Evolutionary conservation across 2,888 invertebrate species (phyloP).

Genomic region (Apamea monoglypha): DNA sequence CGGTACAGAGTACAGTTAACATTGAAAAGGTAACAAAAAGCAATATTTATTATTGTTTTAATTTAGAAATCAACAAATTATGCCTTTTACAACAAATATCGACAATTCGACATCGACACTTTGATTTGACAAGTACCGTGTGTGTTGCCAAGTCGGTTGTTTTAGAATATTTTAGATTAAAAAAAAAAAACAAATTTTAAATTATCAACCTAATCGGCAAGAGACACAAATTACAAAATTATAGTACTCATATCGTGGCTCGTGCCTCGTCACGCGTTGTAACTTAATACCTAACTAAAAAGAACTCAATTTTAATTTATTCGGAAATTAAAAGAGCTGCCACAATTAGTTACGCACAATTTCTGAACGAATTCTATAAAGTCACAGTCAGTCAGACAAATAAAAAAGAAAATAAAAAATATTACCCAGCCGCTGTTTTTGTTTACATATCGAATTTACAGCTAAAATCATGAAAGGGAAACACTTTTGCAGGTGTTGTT

Average conservation of each 20-base stretch:
- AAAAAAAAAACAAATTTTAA: not conserved
- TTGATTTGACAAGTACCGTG: conserved; percentile 23
- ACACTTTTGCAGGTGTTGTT: conserved; percentile 65
- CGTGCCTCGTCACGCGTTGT: not conserved
- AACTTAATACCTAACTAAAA: not conserved
- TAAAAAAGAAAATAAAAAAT: too few relatives aligned
- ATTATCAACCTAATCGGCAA: not conserved
- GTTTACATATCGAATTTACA: not conserved
- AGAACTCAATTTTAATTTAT: not conserved
- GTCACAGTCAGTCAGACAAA: not conserved
- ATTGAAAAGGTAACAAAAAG: not conserved
- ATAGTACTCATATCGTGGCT: not conserved
- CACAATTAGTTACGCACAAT: not conserved
- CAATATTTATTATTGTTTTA: conserved; percentile 16
- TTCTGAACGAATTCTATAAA: conserved; percentile 12
- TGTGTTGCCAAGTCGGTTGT: not conserved
- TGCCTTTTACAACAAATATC: conserved; percentile 10
- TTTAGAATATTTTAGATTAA: not conserved
- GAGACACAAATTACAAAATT: not conserved
- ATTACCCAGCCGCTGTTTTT: not conserved
- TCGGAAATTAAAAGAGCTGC: not conserved
- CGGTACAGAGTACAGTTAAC: not conserved
- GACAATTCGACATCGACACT: not conserved
- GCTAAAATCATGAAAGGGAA: conserved; percentile 50
- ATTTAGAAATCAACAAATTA: conserved; percentile 25